Evolutionary conservation across 2,888 invertebrate genomes (phyloP).

Genomic region (Macroteleia sp.): DNA sequence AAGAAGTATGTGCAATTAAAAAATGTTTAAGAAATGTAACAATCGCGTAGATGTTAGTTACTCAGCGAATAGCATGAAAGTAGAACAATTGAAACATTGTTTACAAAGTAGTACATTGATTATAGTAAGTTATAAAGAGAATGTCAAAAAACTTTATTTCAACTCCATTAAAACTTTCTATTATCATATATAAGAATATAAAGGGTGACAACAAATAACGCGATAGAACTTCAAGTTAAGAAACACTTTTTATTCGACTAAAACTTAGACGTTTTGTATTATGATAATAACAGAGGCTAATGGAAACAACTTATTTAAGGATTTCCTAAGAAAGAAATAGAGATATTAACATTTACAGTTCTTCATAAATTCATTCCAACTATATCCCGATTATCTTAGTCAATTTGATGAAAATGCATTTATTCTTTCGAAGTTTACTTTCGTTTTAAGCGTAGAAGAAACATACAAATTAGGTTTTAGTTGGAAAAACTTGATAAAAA

Average conservation of each 20-base stretch:
- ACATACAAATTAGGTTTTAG: too few species aligned
- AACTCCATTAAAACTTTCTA: conserved; percentile 54
- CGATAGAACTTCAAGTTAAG: conserved; percentile 8
- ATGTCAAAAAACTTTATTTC: conserved; percentile 52
- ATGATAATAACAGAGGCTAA: conserved; percentile 11
- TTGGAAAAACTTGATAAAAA: too few species aligned
- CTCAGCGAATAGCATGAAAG: too few species aligned
- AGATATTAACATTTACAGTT: conserved; percentile 4
- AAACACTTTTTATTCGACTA: conserved; percentile 20
- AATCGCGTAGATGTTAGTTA: too few species aligned
- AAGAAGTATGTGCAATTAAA: too few species aligned
- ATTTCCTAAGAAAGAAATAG: conserved; percentile 12
- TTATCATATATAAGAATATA: conserved; percentile 36
- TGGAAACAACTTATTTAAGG: conserved; percentile 25
- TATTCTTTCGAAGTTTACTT: too few species aligned
- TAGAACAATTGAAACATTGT: conserved; percentile 35
- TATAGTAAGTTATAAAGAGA: conserved; percentile 16
- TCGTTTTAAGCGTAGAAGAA: too few species aligned
- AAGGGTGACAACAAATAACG: conserved; percentile 32
- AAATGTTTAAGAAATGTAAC: too few species aligned
- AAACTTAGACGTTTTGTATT: conserved; percentile 24
- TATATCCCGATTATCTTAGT: too few species aligned
- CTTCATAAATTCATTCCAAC: conserved; percentile 1
- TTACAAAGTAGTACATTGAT: conserved; percentile 42
- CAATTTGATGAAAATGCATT: too few species aligned